phyloP scores from a whole-genome alignment of 2,797 vertebrate species.

The Petrocephalus schoutedeni region DNA sequence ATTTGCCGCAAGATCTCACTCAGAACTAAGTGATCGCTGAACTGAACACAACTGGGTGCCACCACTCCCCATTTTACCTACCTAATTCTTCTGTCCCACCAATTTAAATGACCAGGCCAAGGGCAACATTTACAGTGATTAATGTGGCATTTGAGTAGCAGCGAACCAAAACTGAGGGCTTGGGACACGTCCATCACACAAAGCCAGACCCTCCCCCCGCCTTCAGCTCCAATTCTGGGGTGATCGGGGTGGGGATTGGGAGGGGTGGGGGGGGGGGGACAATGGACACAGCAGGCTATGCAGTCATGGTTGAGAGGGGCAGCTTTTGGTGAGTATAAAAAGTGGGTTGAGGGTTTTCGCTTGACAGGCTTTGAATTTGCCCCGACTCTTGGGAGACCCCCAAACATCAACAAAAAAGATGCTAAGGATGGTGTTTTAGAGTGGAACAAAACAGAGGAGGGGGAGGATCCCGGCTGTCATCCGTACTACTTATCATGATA shows the following conservation, averaged over 20 bases:
- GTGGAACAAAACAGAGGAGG: background rate
- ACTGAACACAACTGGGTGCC: background rate
- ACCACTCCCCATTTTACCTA: background rate
- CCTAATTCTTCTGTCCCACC: background rate
- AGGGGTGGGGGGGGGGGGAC: background rate
- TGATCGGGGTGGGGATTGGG: background rate
- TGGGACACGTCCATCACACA: background rate
- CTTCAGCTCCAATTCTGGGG: background rate
- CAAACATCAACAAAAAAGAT: background rate
- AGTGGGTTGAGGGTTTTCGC: background rate
- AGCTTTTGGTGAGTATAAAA: background rate
- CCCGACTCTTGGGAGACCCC: background rate
- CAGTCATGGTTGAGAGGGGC: constrained; percentile 1
- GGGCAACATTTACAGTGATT: background rate
- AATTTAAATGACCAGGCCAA: background rate
- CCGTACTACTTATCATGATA: background rate
- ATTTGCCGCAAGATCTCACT: background rate
- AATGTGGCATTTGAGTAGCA: background rate
- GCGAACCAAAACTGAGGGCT: background rate
- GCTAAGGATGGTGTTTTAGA: background rate
- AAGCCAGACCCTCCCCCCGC: background rate
- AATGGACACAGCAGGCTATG: background rate
- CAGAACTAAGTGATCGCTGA: background rate
- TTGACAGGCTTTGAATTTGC: background rate
- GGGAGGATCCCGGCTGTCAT: background rate